Percentiles rank a stretch among this genome's conserved stretches.
These are phyloP conservation scores for Myodes glareolus DNA, from an alignment of 2,113 vertebrate species.

Conservation along the genomic window DNA sequence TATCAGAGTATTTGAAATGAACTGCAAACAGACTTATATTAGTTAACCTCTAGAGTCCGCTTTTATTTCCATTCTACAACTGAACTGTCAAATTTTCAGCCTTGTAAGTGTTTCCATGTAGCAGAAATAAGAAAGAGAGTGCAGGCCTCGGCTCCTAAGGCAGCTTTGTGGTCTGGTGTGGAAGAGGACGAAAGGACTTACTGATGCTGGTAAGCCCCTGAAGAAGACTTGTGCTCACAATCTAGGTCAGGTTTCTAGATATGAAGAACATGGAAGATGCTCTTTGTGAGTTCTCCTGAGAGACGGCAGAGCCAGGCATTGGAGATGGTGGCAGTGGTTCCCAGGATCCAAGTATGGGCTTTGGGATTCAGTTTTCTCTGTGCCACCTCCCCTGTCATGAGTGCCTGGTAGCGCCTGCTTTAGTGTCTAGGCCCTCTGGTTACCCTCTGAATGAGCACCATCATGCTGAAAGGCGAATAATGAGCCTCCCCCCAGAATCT, in stretches of 20 bases:
- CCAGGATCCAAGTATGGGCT: fast-evolving
- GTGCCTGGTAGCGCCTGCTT: background rate
- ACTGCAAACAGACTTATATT: background rate
- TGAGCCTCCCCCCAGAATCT: constrained; percentile 28
- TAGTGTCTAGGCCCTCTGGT: background rate
- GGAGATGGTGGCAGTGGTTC: background rate
- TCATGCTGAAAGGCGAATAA: background rate
- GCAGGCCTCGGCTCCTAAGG: background rate
- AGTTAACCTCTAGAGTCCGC: background rate
- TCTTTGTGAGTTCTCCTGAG: background rate
- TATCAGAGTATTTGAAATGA: background rate
- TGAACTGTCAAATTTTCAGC: background rate
- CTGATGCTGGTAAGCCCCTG: fast-evolving
- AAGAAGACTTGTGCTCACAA: background rate
- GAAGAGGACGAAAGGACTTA: background rate
- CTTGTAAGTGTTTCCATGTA: background rate
- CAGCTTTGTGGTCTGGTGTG: background rate
- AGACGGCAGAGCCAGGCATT: background rate
- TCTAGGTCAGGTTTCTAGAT: background rate
- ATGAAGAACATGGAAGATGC: background rate
- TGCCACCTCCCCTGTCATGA: background rate
- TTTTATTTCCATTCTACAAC: background rate
- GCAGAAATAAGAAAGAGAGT: background rate
- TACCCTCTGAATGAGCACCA: background rate
- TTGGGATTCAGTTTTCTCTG: background rate